Percentiles rank a stretch among this genome's conserved stretches.
Conservation (phyloP, 2,797 vertebrate genomes). For the Borostomias antarcticus region DNA sequence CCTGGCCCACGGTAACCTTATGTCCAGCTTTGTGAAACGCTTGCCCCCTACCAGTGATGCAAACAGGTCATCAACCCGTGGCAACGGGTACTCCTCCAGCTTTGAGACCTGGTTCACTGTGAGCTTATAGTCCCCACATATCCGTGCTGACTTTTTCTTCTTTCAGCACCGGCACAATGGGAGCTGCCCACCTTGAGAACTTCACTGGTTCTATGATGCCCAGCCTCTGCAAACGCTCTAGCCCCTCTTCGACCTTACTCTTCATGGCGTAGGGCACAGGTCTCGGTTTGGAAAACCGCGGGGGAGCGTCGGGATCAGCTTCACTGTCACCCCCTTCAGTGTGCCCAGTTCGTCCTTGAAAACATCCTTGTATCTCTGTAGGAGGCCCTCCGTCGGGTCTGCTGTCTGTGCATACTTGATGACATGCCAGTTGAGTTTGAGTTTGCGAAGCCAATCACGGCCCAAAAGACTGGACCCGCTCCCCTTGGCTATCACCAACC, state of each 20-base stretch:
- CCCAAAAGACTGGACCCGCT: constrained; percentile 22
- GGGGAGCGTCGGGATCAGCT: constrained; percentile 8
- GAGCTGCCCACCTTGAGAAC: constrained; percentile 17
- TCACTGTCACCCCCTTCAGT: constrained; percentile 3
- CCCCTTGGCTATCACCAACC: constrained; percentile 19
- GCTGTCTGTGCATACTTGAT: constrained; percentile 17
- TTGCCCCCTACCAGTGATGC: constrained; percentile 16
- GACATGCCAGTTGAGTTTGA: neutral
- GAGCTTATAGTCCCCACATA: constrained; percentile 23
- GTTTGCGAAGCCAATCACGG: constrained; percentile 18
- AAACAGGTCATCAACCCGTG: constrained; percentile 32
- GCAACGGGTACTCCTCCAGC: constrained; percentile 19
- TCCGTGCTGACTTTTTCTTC: neutral
- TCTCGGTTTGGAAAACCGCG: constrained; percentile 14
- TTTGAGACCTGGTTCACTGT: constrained; percentile 17
- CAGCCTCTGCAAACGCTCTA: constrained; percentile 15
- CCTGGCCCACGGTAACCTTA: too few species aligned
- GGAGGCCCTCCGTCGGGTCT: constrained; percentile 22
- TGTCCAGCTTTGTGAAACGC: constrained; percentile 34
- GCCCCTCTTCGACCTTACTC: constrained; percentile 20
- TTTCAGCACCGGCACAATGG: constrained; percentile 19
- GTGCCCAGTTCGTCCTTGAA: constrained; percentile 14
- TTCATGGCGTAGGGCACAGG: constrained; percentile 14
- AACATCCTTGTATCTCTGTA: constrained; percentile 11
- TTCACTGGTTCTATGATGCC: constrained; percentile 22